Conservation (phyloP, 2,888 invertebrate genomes). For the Lasioglossum marginatum region DNA sequence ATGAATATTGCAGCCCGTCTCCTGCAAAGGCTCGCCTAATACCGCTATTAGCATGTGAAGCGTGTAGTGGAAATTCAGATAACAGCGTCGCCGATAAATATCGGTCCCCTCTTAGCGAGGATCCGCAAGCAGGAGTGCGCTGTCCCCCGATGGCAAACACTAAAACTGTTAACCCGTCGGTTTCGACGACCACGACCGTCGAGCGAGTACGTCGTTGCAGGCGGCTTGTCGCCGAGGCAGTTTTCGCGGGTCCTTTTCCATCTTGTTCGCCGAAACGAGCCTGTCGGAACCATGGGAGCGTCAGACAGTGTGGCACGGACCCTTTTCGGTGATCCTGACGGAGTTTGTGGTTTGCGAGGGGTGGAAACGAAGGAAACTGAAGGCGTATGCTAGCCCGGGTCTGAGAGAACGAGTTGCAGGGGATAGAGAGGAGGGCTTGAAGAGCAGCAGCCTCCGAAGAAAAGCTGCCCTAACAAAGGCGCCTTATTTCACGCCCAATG, state of each 20-base stretch:
- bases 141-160: background rate
- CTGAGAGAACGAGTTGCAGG: slow-evolving; percentile 24
- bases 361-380: slow-evolving; percentile 48
- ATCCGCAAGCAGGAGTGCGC: background rate
- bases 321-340: slow-evolving; percentile 52
- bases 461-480: slow-evolving; percentile 76
- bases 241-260: slow-evolving; percentile 30
- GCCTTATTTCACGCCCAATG: slow-evolving; percentile 81
- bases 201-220: background rate
- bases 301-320: slow-evolving; percentile 44
- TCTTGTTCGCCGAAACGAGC: slow-evolving; percentile 51
- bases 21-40: background rate
- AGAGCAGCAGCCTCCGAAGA: slow-evolving; percentile 57
- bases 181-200: background rate
- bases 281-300: slow-evolving; percentile 35
- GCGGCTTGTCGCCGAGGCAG: background rate
- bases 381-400: slow-evolving; percentile 36
- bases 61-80: slow-evolving; percentile 8
- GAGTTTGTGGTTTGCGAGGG: slow-evolving; percentile 59
- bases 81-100: slow-evolving; percentile 14
- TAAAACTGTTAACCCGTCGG: slow-evolving; percentile 3
- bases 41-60: slow-evolving; percentile 5
- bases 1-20: background rate
- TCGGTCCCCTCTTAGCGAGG: background rate
- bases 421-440: background rate